Percentiles rank a stretch among this genome's conserved stretches.
Evolutionary conservation across 2,113 vertebrate species (phyloP).

Genomic region (Mohoua ochrocephala): DNA sequence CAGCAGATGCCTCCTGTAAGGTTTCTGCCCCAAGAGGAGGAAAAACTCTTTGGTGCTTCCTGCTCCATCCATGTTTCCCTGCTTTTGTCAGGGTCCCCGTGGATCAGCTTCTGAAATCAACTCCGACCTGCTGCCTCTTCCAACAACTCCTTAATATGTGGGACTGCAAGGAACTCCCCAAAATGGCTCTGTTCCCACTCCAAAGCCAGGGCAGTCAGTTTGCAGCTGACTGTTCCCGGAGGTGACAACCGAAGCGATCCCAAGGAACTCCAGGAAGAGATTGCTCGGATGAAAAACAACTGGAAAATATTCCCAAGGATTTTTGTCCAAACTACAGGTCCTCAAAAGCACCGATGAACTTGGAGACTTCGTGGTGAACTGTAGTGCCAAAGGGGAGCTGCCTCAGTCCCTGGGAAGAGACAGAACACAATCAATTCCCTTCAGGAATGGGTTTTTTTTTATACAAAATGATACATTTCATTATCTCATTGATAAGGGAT

Average conservation of each 20-base stretch:
- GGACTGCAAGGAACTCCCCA: not conserved
- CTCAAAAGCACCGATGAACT: not conserved
- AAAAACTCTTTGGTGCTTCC: not conserved
- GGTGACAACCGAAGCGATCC: not conserved
- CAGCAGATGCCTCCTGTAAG: not conserved
- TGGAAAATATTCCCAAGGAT: not conserved
- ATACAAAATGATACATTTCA: fast-evolving
- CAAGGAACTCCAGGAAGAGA: not conserved
- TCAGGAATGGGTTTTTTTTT: not conserved
- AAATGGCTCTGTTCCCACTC: not conserved
- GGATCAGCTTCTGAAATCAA: not conserved
- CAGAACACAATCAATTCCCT: not conserved
- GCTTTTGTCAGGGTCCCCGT: not conserved
- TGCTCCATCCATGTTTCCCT: fast-evolving
- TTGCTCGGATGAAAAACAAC: not conserved
- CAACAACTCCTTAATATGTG: not conserved
- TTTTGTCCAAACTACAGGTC: not conserved
- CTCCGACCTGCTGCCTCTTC: not conserved
- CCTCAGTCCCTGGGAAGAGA: not conserved
- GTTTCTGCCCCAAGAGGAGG: not conserved
- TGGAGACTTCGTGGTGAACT: not conserved
- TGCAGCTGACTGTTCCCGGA: not conserved
- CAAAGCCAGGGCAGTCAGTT: not conserved
- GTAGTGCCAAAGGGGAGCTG: not conserved
- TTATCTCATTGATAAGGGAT: not conserved